A percentile compares a stretch with the other conserved stretches of the same genome.
Conservation (phyloP, 2,888 invertebrate species). For the Calliphora vomitoria region DNA sequence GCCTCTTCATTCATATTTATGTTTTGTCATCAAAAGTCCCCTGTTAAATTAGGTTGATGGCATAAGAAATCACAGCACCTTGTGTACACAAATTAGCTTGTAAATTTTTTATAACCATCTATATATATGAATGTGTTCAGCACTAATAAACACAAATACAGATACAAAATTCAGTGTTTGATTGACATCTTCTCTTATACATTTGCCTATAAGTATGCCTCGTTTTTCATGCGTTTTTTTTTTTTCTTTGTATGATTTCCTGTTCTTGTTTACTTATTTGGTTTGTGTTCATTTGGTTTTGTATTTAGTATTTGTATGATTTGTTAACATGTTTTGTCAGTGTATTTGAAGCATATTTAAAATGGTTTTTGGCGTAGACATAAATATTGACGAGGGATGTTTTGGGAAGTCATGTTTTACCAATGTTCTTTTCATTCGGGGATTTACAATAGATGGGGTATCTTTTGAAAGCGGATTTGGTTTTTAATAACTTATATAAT, state of each 20-base stretch:
- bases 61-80: constrained; percentile 74
- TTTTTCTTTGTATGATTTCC: not conserved
- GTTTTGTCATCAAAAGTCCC: constrained; percentile 72
- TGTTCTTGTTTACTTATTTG: constrained; percentile 38
- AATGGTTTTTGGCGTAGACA: not conserved
- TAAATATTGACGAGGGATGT: not conserved
- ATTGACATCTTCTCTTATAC: not conserved
- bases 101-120: constrained; percentile 62
- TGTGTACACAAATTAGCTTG: constrained; percentile 72
- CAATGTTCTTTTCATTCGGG: too few relatives aligned
- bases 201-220: constrained; percentile 40
- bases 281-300: constrained; percentile 43
- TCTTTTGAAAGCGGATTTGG: too few relatives aligned
- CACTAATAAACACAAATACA: constrained; percentile 8
- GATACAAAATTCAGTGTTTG: not conserved
- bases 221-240: constrained; percentile 3
- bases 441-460: too few relatives aligned
- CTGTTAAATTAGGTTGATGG: constrained; percentile 74
- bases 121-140: constrained; percentile 8
- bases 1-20: constrained; percentile 52
- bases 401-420: not conserved
- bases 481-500: too few relatives aligned
- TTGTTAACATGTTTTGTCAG: constrained; percentile 19
- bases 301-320: not conserved
- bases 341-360: constrained; percentile 3